Conservation (phyloP, 1,140 invertebrate genomes). For the Caerostris darwini region DNA sequence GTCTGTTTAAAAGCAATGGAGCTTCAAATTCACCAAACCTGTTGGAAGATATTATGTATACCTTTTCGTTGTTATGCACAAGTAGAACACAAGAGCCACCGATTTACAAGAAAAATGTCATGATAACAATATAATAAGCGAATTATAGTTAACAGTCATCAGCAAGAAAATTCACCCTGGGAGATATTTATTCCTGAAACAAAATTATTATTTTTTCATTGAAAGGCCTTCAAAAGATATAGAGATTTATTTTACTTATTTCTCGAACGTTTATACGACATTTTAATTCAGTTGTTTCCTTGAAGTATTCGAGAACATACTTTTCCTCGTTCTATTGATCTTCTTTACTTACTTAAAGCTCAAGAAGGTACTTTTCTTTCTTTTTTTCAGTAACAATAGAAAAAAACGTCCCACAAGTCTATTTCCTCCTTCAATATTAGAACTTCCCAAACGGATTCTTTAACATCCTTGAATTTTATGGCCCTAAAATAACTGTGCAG, state of each 20-base stretch:
- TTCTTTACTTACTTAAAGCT: neutral
- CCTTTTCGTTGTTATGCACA: no score
- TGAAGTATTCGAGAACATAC: slow-evolving; percentile 32
- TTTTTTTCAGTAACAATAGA: neutral
- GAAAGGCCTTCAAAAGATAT: neutral
- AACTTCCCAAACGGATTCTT: slow-evolving; percentile 20
- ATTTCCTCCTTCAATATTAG: slow-evolving; percentile 36
- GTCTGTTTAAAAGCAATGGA: no score
- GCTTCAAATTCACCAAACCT: no score
- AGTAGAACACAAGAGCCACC: no score
- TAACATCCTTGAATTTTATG: slow-evolving; percentile 36
- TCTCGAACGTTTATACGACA: slow-evolving; percentile 1
- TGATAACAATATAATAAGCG: no score
- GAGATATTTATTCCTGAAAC: no score
- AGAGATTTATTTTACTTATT: slow-evolving; percentile 5
- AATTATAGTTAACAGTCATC: no score
- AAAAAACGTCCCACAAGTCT: neutral
- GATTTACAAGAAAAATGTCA: no score
- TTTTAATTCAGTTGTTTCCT: slow-evolving; percentile 56
- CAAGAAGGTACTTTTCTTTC: neutral
- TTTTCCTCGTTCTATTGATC: slow-evolving; percentile 15
- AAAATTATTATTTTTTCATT: neutral
- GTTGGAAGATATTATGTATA: no score
- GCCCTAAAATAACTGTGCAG: slow-evolving; percentile 50
- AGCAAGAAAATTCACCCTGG: no score